A percentile compares a stretch with the other conserved stretches of the same genome.
These are phyloP conservation scores for Chloromyia formosa DNA, from an alignment of 2,888 invertebrate species.

Conservation along the genomic window DNA sequence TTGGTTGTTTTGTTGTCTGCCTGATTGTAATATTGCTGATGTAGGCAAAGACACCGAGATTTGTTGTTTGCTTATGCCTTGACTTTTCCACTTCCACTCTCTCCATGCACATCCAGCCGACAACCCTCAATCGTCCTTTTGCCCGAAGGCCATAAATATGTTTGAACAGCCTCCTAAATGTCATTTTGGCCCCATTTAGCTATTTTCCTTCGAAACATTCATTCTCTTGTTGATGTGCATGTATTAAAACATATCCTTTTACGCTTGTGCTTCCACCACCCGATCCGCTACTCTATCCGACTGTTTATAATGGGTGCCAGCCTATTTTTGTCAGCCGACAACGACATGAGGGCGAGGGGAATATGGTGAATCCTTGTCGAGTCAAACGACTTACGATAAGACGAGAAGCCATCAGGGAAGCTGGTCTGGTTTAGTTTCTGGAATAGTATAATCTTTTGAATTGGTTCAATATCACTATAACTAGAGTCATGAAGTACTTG, in stretches of 20 bases:
- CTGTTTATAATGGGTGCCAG: slow-evolving; percentile 13
- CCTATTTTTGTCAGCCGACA: not conserved
- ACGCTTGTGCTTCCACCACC: not conserved
- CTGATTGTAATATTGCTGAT: slow-evolving; percentile 49
- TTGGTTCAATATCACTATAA: slow-evolving; percentile 46
- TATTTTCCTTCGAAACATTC: slow-evolving; percentile 45
- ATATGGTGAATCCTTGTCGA: slow-evolving; percentile 28
- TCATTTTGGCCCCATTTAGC: slow-evolving; percentile 50
- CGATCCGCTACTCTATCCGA: not conserved
- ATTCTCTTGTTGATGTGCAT: slow-evolving; percentile 41
- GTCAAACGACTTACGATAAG: slow-evolving; percentile 47
- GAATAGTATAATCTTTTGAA: slow-evolving; percentile 49
- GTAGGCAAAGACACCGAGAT: slow-evolving; percentile 45
- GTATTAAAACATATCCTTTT: slow-evolving; percentile 40
- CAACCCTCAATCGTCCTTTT: slow-evolving; percentile 38
- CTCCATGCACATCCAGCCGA: not conserved
- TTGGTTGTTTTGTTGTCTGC: slow-evolving; percentile 23
- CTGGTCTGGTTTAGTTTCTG: slow-evolving; percentile 49
- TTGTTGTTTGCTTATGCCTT: slow-evolving; percentile 40
- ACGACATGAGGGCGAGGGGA: slow-evolving; percentile 2
- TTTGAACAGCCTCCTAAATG: slow-evolving; percentile 50
- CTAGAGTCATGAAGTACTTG: slow-evolving; percentile 30
- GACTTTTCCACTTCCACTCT: slow-evolving; percentile 20
- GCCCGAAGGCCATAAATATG: slow-evolving; percentile 48
- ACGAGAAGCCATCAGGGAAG: slow-evolving; percentile 45